phyloP scores from a whole-genome alignment of 1,140 invertebrate genomes.

The Cataglyphis hispanica region DNA sequence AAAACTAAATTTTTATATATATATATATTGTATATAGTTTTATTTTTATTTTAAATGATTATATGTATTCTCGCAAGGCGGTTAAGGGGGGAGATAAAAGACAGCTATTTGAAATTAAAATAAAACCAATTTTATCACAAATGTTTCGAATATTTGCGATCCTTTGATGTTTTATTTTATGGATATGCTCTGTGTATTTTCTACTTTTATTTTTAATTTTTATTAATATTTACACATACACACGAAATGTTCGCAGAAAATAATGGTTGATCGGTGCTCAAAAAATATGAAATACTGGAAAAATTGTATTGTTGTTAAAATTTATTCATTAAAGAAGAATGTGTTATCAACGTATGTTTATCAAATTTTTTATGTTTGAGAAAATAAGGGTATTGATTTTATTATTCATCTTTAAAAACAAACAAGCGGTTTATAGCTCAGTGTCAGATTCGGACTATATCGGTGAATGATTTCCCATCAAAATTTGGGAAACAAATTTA shows the following conservation, averaged over 20 bases:
- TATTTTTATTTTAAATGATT: conserved; percentile 73
- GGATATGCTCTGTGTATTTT: not conserved
- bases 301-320: not conserved
- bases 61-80: conserved; percentile 69
- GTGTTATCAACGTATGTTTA: not conserved
- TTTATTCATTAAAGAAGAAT: not conserved
- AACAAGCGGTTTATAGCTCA: not conserved
- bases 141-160: conserved; percentile 55
- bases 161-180: conserved; percentile 18
- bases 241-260: not conserved
- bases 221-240: not conserved
- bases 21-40: no score
- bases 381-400: not conserved
- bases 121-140: conserved; percentile 61
- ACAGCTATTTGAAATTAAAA: conserved; percentile 65
- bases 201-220: not conserved
- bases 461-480: not conserved
- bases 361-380: not conserved
- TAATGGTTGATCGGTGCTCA: not conserved
- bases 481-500: not conserved
- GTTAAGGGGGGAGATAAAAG: conserved; percentile 80
- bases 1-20: no score
- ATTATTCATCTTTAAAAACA: not conserved
- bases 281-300: not conserved
- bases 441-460: not conserved